Evolutionary conservation across 2,797 vertebrate species (phyloP).

Genomic region (Pyrocephalus nanus): DNA sequence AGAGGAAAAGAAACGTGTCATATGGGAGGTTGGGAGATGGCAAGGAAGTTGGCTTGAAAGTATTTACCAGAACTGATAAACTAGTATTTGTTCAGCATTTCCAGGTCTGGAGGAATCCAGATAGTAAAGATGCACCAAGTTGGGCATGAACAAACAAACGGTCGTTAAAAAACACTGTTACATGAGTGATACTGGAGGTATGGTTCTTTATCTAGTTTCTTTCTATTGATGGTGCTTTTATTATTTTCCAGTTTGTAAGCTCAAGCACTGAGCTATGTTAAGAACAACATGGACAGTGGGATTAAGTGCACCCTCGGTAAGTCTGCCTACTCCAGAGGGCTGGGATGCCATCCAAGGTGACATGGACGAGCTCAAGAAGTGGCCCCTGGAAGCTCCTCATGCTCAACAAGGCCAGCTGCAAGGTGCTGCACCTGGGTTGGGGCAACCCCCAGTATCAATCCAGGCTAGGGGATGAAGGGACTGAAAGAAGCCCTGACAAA

Average conservation of each 20-base stretch:
- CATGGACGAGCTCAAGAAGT: too few relatives aligned
- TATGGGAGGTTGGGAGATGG: too few relatives aligned
- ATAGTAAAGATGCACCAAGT: too few relatives aligned
- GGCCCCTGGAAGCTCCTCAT: not conserved
- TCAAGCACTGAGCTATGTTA: not conserved
- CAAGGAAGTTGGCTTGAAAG: too few relatives aligned
- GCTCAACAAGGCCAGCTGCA: not conserved
- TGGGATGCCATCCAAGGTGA: too few relatives aligned
- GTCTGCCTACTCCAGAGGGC: too few relatives aligned
- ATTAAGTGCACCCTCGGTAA: too few relatives aligned
- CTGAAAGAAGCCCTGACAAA: not conserved
- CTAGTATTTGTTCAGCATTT: too few relatives aligned
- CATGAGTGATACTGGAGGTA: not conserved
- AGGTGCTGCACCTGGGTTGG: not conserved
- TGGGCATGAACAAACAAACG: too few relatives aligned
- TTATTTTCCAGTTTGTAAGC: not conserved
- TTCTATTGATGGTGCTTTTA: not conserved
- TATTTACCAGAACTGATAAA: too few relatives aligned
- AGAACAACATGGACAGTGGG: not conserved
- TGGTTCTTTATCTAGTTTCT: not conserved
- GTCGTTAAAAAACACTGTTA: too few relatives aligned
- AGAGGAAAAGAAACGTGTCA: not conserved
- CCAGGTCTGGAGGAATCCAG: too few relatives aligned
- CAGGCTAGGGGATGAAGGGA: not conserved
- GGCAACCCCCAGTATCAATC: not conserved